phyloP scores from a whole-genome alignment of 2,888 invertebrate species.

The Mimumesa dahlbomi region DNA sequence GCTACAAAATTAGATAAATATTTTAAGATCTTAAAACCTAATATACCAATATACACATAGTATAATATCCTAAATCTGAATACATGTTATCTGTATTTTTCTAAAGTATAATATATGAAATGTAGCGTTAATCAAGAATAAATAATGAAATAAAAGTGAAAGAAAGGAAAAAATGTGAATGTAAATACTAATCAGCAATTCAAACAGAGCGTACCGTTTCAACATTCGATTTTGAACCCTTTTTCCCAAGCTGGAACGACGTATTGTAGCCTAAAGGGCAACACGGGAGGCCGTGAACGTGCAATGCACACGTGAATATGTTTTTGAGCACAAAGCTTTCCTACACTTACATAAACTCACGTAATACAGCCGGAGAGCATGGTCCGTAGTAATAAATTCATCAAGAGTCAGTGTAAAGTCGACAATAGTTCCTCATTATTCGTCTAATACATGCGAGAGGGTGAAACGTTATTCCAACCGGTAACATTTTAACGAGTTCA shows the following conservation, averaged over 20 bases:
- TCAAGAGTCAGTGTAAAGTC: conserved; percentile 4
- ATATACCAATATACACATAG: too few relatives aligned
- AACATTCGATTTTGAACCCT: conserved; percentile 50
- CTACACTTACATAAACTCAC: conserved; percentile 1
- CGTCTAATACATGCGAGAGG: background rate
- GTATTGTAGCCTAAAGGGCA: background rate
- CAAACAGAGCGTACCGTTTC: conserved; percentile 42
- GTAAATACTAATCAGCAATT: conserved; percentile 56
- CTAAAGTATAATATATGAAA: too few relatives aligned
- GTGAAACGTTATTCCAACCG: too few relatives aligned
- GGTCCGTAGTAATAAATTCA: conserved; percentile 17
- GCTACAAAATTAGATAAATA: too few relatives aligned
- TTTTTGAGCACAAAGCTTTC: conserved; percentile 10
- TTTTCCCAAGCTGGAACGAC: conserved; percentile 17
- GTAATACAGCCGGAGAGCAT: background rate
- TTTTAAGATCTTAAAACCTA: too few relatives aligned
- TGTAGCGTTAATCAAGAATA: too few relatives aligned
- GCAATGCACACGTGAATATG: background rate
- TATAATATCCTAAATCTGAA: too few relatives aligned
- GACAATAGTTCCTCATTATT: conserved; percentile 18
- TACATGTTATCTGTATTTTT: too few relatives aligned
- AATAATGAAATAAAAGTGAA: too few relatives aligned
- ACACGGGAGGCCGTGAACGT: background rate
- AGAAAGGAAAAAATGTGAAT: too few relatives aligned
- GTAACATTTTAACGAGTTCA: too few relatives aligned